A percentile compares a stretch with the other conserved stretches of the same genome.
Evolutionary conservation across 2,113 vertebrate genomes (phyloP).

Genomic region (Falcunculus frontatus): DNA sequence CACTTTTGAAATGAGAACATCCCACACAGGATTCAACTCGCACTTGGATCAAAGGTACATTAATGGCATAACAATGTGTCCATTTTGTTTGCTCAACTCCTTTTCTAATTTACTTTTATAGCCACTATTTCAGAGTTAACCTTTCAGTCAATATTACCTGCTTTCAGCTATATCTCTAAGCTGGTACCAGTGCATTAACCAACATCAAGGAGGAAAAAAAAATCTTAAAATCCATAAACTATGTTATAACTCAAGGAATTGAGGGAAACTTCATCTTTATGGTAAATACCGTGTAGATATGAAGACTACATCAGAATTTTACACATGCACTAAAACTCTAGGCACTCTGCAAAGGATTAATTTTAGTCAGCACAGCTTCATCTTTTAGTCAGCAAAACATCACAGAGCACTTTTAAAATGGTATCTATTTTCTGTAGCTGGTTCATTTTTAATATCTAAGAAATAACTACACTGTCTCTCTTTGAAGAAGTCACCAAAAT

Average conservation of each 20-base stretch:
- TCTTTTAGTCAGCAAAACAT: conserved; percentile 18
- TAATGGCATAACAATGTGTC: neutral
- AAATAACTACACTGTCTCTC: neutral
- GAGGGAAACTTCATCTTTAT: neutral
- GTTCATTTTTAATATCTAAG: neutral
- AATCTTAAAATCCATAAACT: neutral
- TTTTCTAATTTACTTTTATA: neutral
- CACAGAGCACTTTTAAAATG: conserved; percentile 22
- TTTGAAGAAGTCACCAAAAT: neutral
- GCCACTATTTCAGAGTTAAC: neutral
- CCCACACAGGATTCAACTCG: neutral
- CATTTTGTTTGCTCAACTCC: neutral
- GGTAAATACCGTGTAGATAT: neutral
- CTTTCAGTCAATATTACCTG: neutral
- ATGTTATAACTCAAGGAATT: neutral
- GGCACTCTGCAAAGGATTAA: neutral
- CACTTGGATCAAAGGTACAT: neutral
- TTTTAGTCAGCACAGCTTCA: neutral
- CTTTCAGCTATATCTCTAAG: neutral
- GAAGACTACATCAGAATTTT: neutral
- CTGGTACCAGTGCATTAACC: neutral
- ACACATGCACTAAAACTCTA: neutral
- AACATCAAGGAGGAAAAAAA: neutral
- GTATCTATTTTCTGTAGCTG: neutral
- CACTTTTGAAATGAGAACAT: neutral